Base-by-base conservation (phyloP, 2,113 vertebrate species). In the Eublepharis macularius region DNA sequence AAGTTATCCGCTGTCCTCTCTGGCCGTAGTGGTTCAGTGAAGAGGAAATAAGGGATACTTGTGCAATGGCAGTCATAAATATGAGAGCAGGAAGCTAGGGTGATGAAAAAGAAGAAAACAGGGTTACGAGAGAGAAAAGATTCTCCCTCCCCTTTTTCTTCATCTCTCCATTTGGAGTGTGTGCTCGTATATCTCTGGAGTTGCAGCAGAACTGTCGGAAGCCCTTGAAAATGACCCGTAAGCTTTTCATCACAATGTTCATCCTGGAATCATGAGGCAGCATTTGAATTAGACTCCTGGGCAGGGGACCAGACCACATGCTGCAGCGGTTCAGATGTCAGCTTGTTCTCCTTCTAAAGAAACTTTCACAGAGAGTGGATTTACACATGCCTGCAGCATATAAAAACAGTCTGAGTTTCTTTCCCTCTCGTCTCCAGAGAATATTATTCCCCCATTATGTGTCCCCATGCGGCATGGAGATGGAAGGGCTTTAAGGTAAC, bases 11-110 rank as follows among this genome's bases (percentile, higher is more conserved):
- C 0, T 72, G 73, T 86, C 63, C n/a, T 73, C 47, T 81, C 81
- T 41, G 68, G 66, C 13, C 32, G 81, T 72, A 51, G 34, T 17
- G 8, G 3, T 39, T 36, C 29, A 80, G 79, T 79, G 2, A 34
- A 65, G 79, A 0, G 60, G 60, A 63, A 7, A 9, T 63, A 4
- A 63, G 1, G 3, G 72, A 39, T 17, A 1, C 36, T 0, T 0
- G 45, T 49, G 26, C 10, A 3, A 6, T 60, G 39, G 11, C 14
- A 2, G 36, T 81, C 36, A 54, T 80, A 70, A 36, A 63, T 16
- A 47, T 86, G 49, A 17, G 77, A 83, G 78, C 69, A 83, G 60
- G 76, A 72, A 60, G 24, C 6, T 7, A 2, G 75, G 73, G 70
- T 86, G 88, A 47, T n/a, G 21, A 49, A 51, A 68, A 54, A 84